Percentiles rank a stretch among this genome's conserved stretches.
Conservation (phyloP, 2,113 vertebrate species). For the Delphinus delphis region DNA sequence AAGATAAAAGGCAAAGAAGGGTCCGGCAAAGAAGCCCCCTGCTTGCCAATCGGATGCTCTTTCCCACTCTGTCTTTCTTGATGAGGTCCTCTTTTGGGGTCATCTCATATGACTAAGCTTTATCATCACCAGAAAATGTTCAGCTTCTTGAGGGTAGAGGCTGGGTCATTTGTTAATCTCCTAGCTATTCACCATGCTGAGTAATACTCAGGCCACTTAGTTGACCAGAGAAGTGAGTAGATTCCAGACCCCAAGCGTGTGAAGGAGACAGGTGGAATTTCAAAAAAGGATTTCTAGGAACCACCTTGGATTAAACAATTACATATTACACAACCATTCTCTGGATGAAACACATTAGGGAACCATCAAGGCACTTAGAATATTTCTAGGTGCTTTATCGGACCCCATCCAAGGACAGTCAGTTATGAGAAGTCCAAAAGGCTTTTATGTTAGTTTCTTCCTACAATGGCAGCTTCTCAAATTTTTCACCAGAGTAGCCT, state of each 20-base stretch:
- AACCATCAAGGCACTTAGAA: not conserved
- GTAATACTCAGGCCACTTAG: not conserved
- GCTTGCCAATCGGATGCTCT: not conserved
- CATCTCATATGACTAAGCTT: not conserved
- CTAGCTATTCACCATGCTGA: not conserved
- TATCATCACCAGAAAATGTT: not conserved
- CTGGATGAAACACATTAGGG: not conserved
- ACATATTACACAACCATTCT: not conserved
- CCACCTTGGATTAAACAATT: not conserved
- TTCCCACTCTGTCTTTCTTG: not conserved
- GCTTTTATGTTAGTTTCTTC: not conserved
- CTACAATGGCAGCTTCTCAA: not conserved
- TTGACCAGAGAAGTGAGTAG: not conserved
- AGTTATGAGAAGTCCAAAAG: not conserved
- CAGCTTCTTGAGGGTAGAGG: not conserved
- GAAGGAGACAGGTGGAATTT: not conserved
- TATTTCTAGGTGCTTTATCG: not conserved
- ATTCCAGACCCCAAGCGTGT: not conserved
- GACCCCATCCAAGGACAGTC: not conserved
- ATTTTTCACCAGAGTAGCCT: not conserved
- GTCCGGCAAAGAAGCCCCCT: not conserved
- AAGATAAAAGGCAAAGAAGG: not conserved
- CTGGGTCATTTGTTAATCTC: not conserved
- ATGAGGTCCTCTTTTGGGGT: not conserved
- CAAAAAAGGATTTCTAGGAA: not conserved